These are phyloP conservation scores for Panurus biarmicus DNA, from an alignment of 2,113 vertebrate genomes.

Conservation along the genomic window DNA sequence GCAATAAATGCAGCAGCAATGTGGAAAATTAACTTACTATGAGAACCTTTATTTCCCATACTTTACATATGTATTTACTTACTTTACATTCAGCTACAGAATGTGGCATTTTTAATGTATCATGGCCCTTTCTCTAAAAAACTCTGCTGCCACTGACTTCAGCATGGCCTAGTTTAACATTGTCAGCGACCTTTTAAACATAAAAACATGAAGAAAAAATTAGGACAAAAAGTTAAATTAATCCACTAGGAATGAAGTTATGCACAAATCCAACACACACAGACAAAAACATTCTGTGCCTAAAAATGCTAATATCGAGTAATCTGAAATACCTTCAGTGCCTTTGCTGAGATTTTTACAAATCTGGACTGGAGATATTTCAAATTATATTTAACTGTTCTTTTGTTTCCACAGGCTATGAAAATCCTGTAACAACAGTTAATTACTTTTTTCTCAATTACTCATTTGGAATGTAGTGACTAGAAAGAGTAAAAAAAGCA, in stretches of 20 bases:
- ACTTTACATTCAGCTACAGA: neutral
- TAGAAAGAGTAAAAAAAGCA: neutral
- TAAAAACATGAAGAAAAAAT: neutral
- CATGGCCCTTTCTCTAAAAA: neutral
- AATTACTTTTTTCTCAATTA: neutral
- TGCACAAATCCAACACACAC: neutral
- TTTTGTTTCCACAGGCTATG: neutral
- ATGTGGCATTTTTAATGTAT: neutral
- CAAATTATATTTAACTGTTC: neutral
- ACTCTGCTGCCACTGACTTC: neutral
- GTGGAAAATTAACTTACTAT: accelerated
- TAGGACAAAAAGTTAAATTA: neutral
- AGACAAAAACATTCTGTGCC: neutral
- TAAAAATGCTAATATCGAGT: neutral
- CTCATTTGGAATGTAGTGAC: neutral
- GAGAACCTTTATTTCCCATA: neutral
- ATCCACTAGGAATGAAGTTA: neutral
- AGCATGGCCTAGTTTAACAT: neutral
- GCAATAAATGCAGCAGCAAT: accelerated
- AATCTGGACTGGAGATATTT: neutral
- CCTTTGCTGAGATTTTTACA: neutral
- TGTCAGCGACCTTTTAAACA: neutral
- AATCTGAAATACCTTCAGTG: neutral
- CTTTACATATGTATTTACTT: accelerated
- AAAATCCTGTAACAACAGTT: neutral